A percentile compares a stretch with the other conserved stretches of the same genome.
Conservation (phyloP, 2,888 invertebrate genomes). For the Julus scanicus region DNA sequence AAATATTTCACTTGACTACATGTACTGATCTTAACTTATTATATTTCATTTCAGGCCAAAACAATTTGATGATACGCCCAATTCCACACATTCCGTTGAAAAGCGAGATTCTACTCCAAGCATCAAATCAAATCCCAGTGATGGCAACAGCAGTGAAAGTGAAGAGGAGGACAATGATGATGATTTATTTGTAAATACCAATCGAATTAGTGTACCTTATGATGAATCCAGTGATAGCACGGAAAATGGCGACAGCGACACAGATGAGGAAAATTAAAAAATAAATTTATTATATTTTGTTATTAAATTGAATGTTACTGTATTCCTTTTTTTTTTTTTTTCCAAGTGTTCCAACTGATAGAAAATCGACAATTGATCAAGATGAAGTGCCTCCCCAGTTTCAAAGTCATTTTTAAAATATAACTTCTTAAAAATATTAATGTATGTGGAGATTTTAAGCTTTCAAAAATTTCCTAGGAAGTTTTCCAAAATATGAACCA, state of each 20-base stretch:
- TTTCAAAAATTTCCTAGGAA: too few relatives aligned
- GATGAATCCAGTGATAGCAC: conserved; percentile 18
- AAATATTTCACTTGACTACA: too few relatives aligned
- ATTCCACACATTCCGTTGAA: background rate
- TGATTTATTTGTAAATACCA: conserved; percentile 55
- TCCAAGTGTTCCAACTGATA: too few relatives aligned
- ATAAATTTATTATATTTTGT: background rate
- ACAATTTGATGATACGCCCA: conserved; percentile 37
- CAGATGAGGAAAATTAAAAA: conserved; percentile 6
- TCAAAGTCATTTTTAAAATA: too few relatives aligned
- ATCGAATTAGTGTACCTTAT: conserved; percentile 7
- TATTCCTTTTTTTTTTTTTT: background rate
- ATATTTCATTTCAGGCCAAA: conserved; percentile 4
- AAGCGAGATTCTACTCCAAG: background rate
- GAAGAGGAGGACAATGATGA: background rate
- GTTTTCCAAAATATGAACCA: too few relatives aligned
- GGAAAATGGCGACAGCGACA: background rate
- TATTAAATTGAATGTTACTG: background rate
- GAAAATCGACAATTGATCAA: too few relatives aligned
- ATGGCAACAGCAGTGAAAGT: background rate
- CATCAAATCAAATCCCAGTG: background rate
- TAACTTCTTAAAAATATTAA: too few relatives aligned
- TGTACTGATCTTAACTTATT: too few relatives aligned
- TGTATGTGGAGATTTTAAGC: too few relatives aligned
- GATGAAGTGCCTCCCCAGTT: too few relatives aligned